These are phyloP conservation scores for Centropyge bicolor DNA, from an alignment of 2,797 vertebrate genomes.

Conservation along the genomic window DNA sequence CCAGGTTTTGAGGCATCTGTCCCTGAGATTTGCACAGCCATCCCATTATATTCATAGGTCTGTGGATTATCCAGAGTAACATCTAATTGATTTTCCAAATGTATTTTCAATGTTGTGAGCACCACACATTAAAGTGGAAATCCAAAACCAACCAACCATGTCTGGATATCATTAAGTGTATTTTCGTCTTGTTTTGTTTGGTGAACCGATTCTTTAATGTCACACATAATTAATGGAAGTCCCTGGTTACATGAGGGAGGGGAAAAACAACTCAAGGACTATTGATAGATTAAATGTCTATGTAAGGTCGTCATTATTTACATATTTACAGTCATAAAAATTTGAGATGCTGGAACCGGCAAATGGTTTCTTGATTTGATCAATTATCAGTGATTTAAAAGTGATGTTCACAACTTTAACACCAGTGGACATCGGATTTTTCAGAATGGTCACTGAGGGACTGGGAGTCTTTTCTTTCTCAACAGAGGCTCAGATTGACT, in stretches of 20 bases:
- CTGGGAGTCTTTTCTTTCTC: not conserved
- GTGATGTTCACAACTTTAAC: not conserved
- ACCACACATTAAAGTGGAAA: not conserved
- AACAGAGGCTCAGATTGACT: not conserved
- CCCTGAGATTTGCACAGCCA: not conserved
- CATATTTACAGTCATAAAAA: not conserved
- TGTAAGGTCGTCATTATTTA: not conserved
- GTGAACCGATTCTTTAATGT: too few species aligned
- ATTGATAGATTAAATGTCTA: not conserved
- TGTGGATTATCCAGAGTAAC: not conserved
- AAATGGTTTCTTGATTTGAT: not conserved
- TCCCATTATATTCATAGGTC: not conserved
- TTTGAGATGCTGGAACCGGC: not conserved
- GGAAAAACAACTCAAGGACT: too few species aligned
- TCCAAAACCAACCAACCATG: not conserved
- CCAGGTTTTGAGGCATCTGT: not conserved
- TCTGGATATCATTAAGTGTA: not conserved
- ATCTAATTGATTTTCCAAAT: not conserved
- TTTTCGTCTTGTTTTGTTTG: not conserved
- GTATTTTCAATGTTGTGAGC: not conserved
- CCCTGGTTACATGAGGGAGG: not conserved
- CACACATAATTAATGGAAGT: too few species aligned
- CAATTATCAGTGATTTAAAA: not conserved
- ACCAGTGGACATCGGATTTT: not conserved
- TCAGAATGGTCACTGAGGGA: not conserved